Evolutionary conservation across 2,113 vertebrate genomes (phyloP), one percentile per base, ranked within the genome.

Genomic region (Triplophysa tibetana): DNA sequence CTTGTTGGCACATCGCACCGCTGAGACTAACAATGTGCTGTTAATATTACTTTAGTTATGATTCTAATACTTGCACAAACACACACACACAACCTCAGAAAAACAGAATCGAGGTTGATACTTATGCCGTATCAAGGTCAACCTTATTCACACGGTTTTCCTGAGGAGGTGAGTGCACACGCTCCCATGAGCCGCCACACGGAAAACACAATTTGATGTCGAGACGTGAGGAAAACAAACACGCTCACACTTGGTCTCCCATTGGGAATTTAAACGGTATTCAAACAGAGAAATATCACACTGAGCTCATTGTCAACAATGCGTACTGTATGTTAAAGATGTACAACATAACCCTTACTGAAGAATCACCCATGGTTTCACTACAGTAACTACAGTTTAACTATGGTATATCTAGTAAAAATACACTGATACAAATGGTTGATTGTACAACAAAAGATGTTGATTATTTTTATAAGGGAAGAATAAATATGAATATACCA

Each of bases 161-260:
- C 73, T 38, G 26, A 81, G 43, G 63, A 81, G 79, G 79, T 81
- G 79, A 81, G 52, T 50, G 70, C 67, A 66, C 63, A 81, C 38
- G 26, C 26, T 81, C 79, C 70, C 70, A 68, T 54, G 75, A 77
- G 75, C 45, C 65, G 24, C 64, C 17, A 73, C 29, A 50, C 70
- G 19, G 26, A 66, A 64, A 41, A 73, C 26, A 52, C 70, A 26
- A 13, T 48, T 45, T 21, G 19, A 45, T 60, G 79, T 48, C 50
- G 41, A 26, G 78, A 66, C 23, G 41, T 17, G 24, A 29, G 26
- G 68, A 63, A 63, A 80, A 63, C 21, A 74, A 60, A 80, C 23
- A 73, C 50, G 8, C 54, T 65, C 62, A 24, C 48, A 54, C 24
- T n/a, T 23, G 21, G 38, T 68, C 26, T 4, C 14, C 56, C 56